Percentiles rank a stretch among this genome's conserved stretches.
Evolutionary conservation across 2,888 invertebrate genomes (phyloP).

Genomic region (Fragum whitleyi): DNA sequence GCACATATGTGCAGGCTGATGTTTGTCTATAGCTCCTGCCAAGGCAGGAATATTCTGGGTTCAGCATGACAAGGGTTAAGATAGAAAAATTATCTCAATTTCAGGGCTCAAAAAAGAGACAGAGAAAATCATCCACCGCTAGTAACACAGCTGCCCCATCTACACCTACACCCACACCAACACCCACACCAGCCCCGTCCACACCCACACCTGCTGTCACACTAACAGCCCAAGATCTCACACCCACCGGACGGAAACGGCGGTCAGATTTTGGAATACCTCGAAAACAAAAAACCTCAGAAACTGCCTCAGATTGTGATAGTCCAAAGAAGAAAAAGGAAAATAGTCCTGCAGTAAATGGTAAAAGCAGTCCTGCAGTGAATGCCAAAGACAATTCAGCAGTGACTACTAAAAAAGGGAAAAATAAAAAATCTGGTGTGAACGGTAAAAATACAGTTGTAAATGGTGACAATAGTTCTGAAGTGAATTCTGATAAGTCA

Average conservation of each 20-base stretch:
- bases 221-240: conserved; percentile 34
- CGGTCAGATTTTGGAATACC: conserved; percentile 60
- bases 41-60: too few species aligned
- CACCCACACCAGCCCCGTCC: conserved; percentile 11
- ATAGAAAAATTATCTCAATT: too few species aligned
- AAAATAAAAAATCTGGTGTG: not conserved
- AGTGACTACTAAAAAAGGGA: not conserved
- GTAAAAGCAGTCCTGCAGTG: conserved; percentile 7
- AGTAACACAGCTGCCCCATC: conserved; percentile 9
- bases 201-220: conserved; percentile 1
- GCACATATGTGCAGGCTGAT: too few species aligned
- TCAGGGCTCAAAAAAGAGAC: conserved; percentile 28
- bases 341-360: conserved; percentile 12
- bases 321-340: conserved; percentile 52
- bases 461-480: conserved; percentile 7
- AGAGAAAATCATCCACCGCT: conserved; percentile 36
- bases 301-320: conserved; percentile 41
- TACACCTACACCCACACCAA: conserved; percentile 25
- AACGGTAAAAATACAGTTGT: conserved; percentile 1
- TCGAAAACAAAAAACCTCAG: conserved; percentile 57
- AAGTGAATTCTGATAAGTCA: not conserved
- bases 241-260: conserved; percentile 57
- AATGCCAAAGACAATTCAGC: conserved; percentile 10
- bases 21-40: too few species aligned
- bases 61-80: too few species aligned